Evolutionary conservation across 2,797 vertebrate species (phyloP).

Genomic region (Eurystomus glaucurus): DNA sequence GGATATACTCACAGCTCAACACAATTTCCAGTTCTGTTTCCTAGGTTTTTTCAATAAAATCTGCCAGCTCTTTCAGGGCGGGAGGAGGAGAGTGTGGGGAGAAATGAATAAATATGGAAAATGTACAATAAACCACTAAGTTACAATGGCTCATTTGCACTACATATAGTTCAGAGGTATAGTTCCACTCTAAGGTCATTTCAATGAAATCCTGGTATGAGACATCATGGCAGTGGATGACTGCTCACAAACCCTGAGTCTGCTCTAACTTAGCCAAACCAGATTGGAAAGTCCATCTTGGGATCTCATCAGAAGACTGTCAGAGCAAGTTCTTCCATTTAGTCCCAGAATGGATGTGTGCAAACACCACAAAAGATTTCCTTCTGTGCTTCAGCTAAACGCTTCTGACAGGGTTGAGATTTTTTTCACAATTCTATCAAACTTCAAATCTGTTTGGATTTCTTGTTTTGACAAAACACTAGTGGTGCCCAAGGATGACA

Average conservation of each 20-base stretch:
- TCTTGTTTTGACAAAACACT: background rate
- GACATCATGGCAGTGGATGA: background rate
- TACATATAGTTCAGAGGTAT: background rate
- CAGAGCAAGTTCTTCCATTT: background rate
- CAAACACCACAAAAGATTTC: background rate
- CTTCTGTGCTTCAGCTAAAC: background rate
- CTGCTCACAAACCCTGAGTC: background rate
- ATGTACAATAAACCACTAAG: fast-evolving
- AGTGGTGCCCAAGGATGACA: background rate
- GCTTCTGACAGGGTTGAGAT: background rate
- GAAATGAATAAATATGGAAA: background rate
- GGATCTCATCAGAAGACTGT: fast-evolving
- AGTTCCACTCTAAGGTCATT: background rate
- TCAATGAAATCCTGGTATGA: background rate
- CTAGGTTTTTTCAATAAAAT: background rate
- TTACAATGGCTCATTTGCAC: background rate
- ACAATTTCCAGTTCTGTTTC: background rate
- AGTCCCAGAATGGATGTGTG: background rate
- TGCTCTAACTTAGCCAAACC: background rate
- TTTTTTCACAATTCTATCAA: background rate
- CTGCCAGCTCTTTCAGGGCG: background rate
- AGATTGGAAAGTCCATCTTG: background rate
- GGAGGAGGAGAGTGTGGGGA: no score
- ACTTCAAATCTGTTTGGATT: background rate
- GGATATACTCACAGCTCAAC: background rate